A percentile compares a stretch with the other conserved stretches of the same genome.
These are phyloP conservation scores for Melanotaenia boesemani DNA, from an alignment of 2,797 vertebrate species.

Conservation along the genomic window DNA sequence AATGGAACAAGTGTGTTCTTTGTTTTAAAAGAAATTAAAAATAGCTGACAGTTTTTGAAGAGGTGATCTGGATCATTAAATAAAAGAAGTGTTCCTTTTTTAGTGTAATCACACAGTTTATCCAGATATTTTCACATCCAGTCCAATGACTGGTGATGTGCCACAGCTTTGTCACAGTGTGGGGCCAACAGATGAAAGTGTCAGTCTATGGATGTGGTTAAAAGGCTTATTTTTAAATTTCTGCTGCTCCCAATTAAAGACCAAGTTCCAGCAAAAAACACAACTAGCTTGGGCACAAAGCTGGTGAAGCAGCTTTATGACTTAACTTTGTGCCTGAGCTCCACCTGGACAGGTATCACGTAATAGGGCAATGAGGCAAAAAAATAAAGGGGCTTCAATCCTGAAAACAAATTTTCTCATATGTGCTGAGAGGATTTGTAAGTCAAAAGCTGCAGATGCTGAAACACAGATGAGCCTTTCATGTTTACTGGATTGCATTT, in stretches of 20 bases:
- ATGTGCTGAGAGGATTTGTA: constrained; percentile 48
- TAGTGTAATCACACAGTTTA: constrained; percentile 21
- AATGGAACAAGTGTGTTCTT: constrained; percentile 57
- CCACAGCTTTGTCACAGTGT: constrained; percentile 41
- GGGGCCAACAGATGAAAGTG: constrained; percentile 47
- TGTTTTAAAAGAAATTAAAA: constrained; percentile 56
- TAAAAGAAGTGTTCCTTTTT: constrained; percentile 61
- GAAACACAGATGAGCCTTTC: constrained; percentile 44
- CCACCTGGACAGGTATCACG: constrained; percentile 56
- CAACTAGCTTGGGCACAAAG: constrained; percentile 65
- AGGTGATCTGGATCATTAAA: constrained; percentile 47
- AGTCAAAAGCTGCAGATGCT: constrained; percentile 47
- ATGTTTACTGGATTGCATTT: constrained; percentile 52
- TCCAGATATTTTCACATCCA: constrained; percentile 29
- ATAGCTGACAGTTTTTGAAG: constrained; percentile 54
- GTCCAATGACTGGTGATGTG: constrained; percentile 37
- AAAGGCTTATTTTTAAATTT: constrained; percentile 37
- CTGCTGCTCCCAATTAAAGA: constrained; percentile 61
- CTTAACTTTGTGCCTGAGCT: constrained; percentile 59
- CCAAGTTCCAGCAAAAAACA: constrained; percentile 45
- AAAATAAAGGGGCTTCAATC: constrained; percentile 46
- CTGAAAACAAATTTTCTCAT: constrained; percentile 42
- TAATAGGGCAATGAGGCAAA: constrained; percentile 65
- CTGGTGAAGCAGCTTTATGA: constrained; percentile 35
- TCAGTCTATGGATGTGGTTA: constrained; percentile 49